Conservation (phyloP, 2,113 vertebrate genomes). For the Lepidothrix coronata region DNA sequence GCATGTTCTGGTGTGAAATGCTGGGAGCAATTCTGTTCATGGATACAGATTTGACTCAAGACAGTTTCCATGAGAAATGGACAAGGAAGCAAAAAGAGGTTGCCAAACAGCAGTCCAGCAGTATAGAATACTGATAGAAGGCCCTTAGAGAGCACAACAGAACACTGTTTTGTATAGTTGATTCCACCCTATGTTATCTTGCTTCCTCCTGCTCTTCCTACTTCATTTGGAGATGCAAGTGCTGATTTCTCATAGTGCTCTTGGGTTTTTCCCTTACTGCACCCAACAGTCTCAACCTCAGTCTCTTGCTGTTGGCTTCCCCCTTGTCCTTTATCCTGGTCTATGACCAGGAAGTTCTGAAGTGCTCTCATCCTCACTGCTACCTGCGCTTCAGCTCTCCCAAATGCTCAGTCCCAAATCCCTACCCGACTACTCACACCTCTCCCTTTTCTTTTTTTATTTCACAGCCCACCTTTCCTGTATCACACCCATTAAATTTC, state of each 20-base stretch:
- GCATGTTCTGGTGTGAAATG: neutral
- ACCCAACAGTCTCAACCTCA: neutral
- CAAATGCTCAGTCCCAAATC: rapidly evolving
- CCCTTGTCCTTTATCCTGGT: neutral
- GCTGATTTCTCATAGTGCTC: neutral
- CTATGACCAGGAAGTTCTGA: neutral
- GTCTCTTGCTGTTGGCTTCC: neutral
- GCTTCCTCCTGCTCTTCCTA: neutral
- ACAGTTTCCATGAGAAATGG: neutral
- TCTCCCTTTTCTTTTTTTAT: neutral
- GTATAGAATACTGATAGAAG: neutral
- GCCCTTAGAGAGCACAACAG: neutral
- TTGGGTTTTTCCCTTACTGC: neutral
- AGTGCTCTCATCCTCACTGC: neutral
- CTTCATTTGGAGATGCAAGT: neutral
- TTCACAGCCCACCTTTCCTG: neutral
- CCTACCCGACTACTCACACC: neutral
- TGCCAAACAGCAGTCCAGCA: rapidly evolving
- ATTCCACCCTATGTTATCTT: neutral
- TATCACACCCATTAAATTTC: neutral
- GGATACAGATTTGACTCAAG: neutral
- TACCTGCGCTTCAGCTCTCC: neutral
- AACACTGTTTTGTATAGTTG: neutral
- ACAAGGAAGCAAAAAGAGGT: neutral
- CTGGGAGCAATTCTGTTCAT: neutral